Percentiles rank a stretch among this genome's conserved stretches.
These are phyloP conservation scores for Parambassis ranga DNA, from an alignment of 2,797 vertebrate genomes.

Conservation along the genomic window DNA sequence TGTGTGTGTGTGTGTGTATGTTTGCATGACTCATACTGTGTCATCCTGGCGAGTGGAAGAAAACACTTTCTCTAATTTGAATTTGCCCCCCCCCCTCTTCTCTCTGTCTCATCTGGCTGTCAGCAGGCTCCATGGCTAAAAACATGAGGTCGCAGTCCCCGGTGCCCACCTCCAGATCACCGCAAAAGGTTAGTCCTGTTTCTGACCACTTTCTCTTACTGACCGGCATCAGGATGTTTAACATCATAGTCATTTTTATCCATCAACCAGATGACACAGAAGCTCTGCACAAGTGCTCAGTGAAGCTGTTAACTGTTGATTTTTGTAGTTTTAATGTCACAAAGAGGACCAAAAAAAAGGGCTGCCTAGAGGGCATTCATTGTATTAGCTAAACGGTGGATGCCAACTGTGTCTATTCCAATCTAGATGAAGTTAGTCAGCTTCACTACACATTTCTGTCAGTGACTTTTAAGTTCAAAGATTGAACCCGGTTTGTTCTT, in stretches of 20 bases:
- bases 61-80: constrained; percentile 40
- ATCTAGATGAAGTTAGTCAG: constrained; percentile 8
- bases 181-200: constrained; percentile 88
- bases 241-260: too few relatives aligned
- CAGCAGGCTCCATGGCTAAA: constrained; percentile 91
- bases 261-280: constrained; percentile 27
- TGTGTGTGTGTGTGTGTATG: constrained; percentile 57
- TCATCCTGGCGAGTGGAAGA: constrained; percentile 32
- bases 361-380: constrained; percentile 33
- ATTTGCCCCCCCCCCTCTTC: constrained; percentile 10
- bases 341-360: constrained; percentile 11
- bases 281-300: constrained; percentile 55
- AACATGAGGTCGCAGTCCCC: constrained; percentile 89
- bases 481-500: not conserved
- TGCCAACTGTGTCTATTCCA: constrained; percentile 9
- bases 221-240: constrained; percentile 35
- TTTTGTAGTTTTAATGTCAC: constrained; percentile 52
- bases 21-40: constrained; percentile 59
- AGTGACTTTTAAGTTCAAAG: constrained; percentile 22
- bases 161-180: constrained; percentile 90
- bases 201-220: constrained; percentile 12
- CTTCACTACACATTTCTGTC: not conserved
- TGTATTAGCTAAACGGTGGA: constrained; percentile 15
- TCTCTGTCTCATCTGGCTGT: constrained; percentile 48
- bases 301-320: constrained; percentile 58